Conservation (phyloP, 2,113 vertebrate genomes). For the Neofelis nebulosa region DNA sequence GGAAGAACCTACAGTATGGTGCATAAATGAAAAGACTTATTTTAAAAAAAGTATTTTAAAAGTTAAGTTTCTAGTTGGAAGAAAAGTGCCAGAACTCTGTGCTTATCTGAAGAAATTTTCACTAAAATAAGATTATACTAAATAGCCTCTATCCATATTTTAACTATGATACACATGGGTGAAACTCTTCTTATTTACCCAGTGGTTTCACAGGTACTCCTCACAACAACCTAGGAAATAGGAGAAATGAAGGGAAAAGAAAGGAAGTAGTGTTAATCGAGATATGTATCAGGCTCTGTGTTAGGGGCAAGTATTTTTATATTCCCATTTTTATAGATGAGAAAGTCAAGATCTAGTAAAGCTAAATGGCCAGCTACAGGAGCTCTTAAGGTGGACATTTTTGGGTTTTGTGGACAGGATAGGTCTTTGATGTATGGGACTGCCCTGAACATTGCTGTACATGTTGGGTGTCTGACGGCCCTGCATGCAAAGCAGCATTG, state of each 20-base stretch:
- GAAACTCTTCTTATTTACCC: background rate
- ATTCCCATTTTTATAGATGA: background rate
- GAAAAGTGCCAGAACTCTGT: background rate
- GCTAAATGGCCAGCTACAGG: background rate
- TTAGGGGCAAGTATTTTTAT: background rate
- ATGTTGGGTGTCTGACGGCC: background rate
- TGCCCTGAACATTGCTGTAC: background rate
- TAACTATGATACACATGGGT: background rate
- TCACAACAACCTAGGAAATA: background rate
- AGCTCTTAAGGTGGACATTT: background rate
- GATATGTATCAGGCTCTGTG: background rate
- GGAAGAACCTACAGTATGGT: background rate
- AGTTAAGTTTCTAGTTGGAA: background rate
- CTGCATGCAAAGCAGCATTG: background rate
- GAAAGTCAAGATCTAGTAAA: background rate
- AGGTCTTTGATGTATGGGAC: background rate
- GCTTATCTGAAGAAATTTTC: background rate
- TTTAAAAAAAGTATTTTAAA: background rate
- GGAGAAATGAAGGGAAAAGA: too few species aligned
- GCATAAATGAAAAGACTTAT: background rate
- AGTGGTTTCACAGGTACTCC: background rate
- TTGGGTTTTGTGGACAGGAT: background rate
- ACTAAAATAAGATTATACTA: background rate
- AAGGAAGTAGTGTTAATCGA: background rate
- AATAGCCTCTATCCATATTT: background rate